Percentiles rank a stretch among this genome's conserved stretches.
Conservation (phyloP, 1,140 invertebrate species). For the Eumaeus atala region DNA sequence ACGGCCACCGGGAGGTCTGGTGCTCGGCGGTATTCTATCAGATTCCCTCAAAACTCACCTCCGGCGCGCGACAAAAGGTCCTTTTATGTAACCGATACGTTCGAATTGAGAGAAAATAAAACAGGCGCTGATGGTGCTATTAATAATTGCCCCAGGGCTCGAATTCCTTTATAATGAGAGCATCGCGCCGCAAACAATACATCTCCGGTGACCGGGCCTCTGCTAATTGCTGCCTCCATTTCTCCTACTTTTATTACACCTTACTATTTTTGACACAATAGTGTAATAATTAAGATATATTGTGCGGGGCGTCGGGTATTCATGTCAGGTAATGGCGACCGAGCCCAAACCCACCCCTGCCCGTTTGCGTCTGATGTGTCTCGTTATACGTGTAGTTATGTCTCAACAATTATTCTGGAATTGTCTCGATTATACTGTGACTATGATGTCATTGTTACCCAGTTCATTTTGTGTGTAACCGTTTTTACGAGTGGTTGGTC, state of each 20-base stretch:
- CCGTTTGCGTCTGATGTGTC: too few relatives aligned
- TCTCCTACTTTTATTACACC: background rate
- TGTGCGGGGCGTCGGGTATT: background rate
- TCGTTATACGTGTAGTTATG: too few relatives aligned
- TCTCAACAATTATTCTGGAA: too few relatives aligned
- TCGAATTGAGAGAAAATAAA: background rate
- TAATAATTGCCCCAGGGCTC: background rate
- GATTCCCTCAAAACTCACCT: background rate
- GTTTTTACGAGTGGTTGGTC: too few relatives aligned
- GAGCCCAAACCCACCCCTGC: too few relatives aligned
- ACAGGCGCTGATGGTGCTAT: background rate
- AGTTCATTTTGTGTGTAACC: too few relatives aligned
- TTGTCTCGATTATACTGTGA: too few relatives aligned
- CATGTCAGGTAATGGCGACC: too few relatives aligned
- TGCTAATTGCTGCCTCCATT: background rate
- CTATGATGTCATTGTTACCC: too few relatives aligned
- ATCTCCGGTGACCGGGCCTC: background rate
- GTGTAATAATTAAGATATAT: slow-evolving; percentile 3
- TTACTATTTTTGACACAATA: slow-evolving; percentile 2
- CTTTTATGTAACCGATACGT: slow-evolving; percentile 9
- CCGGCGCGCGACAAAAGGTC: background rate
- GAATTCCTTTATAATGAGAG: background rate
- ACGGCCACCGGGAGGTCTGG: background rate
- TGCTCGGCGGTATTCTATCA: background rate
- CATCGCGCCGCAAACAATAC: slow-evolving; percentile 2